These are phyloP conservation scores for Pachliopta kotzebuea DNA, from an alignment of 2,888 invertebrate genomes.

Conservation along the genomic window DNA sequence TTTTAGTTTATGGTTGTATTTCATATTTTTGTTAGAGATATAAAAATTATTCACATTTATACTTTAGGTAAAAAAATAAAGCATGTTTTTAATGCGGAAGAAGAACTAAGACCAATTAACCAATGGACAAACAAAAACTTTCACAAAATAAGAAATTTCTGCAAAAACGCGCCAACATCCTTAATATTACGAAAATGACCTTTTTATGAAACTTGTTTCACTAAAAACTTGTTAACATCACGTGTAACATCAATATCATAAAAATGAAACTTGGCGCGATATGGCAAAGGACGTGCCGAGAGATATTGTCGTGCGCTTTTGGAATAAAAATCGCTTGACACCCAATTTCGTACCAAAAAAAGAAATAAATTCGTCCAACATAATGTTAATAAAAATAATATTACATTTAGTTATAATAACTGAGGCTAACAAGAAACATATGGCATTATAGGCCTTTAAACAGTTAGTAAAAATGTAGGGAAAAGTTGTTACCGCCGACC, in stretches of 20 bases:
- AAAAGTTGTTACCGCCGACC: too few relatives aligned
- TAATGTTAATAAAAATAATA: neutral
- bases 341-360: slow-evolving; percentile 3
- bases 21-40: too few relatives aligned
- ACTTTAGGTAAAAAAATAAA: neutral
- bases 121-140: neutral
- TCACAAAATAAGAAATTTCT: neutral
- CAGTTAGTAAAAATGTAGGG: too few relatives aligned
- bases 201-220: slow-evolving; percentile 27
- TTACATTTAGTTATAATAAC: neutral
- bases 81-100: neutral
- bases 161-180: neutral
- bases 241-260: slow-evolving; percentile 32
- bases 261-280: slow-evolving; percentile 31
- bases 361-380: neutral
- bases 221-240: slow-evolving; percentile 31
- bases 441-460: too few relatives aligned
- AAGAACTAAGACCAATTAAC: neutral
- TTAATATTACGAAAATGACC: slow-evolving; percentile 12
- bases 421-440: too few relatives aligned
- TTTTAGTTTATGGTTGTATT: too few relatives aligned
- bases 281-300: slow-evolving; percentile 57
- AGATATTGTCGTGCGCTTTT: slow-evolving; percentile 45
- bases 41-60: neutral
- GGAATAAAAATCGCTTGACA: slow-evolving; percentile 43